Base-by-base conservation (phyloP, 1,140 invertebrate species). In the Luehdorfia chinensis region DNA sequence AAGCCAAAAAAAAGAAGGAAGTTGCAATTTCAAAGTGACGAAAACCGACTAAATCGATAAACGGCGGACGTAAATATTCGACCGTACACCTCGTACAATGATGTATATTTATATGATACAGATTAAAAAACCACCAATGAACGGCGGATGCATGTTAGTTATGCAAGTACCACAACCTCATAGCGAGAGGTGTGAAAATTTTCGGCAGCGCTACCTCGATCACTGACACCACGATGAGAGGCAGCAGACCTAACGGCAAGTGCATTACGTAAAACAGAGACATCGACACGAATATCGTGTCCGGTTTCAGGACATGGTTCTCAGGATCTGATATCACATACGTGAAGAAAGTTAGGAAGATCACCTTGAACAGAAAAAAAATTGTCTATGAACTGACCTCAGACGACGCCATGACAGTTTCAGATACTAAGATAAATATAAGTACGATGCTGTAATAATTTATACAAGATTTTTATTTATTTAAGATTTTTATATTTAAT, bases 271-370 rank as follows among this genome's bases (percentile, higher is more conserved):
- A 94, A 87, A 98, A 97, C 48, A 97, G 88, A 37, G 94, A 89
- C 55, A 98, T 88, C 47, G 95, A 93, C 23, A 97, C 95, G 88
- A 98, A 97, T 44, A 93, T 95, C 69, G 90, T 94, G 66, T 92
- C 87, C 14, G 94, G 90, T 56, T 92, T 93, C 71, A 97, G 81
- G 47, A 93, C 84, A 63, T 83, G 54, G 77, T 92, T 89, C 13
- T 88, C 87, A 18, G 90, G 87, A 61, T 89, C 88, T 59, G 77
- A 84, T 55, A 94, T 89, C 68, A 96, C 90, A 87, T 92, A 97
- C 13, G 94, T 94, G 55, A 93, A 91, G 84, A 99, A 99, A 32
- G 96, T 96, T 41, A 94, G 91, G 68, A 98, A 86, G 30, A 93
- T 92, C 54, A 96, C 83, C 83, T 86, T 83, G 61, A 86, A 85